These are phyloP conservation scores for Stichopus chloronotus DNA, from an alignment of 35 echinoderm and acorn worm species.

Conservation along the genomic window DNA sequence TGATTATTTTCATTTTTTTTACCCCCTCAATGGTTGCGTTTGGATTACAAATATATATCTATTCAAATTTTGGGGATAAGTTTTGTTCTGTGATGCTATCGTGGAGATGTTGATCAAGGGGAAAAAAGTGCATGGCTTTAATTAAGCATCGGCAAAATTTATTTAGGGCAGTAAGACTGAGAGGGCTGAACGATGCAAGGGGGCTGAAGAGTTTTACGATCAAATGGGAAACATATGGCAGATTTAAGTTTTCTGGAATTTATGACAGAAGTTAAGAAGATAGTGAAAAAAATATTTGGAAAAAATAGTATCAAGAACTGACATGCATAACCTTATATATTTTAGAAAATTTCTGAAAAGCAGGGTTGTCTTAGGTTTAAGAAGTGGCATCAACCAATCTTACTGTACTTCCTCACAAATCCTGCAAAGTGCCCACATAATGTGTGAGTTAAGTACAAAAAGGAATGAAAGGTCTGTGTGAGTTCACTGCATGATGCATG, in stretches of 20 bases:
- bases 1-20: conserved; percentile 50
- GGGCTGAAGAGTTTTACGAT: not conserved
- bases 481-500: too few relatives aligned
- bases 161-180: not conserved
- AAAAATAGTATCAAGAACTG: too few relatives aligned
- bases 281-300: too few relatives aligned
- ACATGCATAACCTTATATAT: too few relatives aligned
- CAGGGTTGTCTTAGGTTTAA: too few relatives aligned
- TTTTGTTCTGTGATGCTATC: not conserved
- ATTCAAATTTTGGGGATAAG: conserved; percentile 40
- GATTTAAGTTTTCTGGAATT: not conserved
- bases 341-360: too few relatives aligned
- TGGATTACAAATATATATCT: conserved; percentile 22
- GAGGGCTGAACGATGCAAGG: not conserved
- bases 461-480: too few relatives aligned
- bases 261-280: not conserved
- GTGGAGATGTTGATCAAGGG: conserved; percentile 6
- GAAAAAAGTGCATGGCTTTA: conserved; percentile 30
- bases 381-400: too few relatives aligned
- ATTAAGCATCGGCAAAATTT: conserved; percentile 46
- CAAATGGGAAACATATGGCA: not conserved
- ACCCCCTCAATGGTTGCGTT: not conserved
- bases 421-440: too few relatives aligned
- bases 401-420: too few relatives aligned
- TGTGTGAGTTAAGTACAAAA: too few relatives aligned